Evolutionary conservation across 2,113 vertebrate species (phyloP).

Genomic region (Cavia porcellus): DNA sequence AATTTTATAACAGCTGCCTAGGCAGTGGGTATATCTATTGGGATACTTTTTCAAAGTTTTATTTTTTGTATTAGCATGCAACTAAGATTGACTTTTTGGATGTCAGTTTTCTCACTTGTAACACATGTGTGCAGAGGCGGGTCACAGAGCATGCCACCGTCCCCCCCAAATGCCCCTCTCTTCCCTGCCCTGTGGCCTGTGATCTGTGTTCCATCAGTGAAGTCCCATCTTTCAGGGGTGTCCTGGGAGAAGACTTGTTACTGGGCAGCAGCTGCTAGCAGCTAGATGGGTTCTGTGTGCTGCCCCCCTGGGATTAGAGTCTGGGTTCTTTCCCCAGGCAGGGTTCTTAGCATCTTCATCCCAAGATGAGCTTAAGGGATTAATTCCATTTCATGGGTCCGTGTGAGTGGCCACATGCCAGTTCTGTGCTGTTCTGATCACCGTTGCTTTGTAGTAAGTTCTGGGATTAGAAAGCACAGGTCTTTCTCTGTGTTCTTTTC

Average conservation of each 20-base stretch:
- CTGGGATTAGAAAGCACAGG: background rate
- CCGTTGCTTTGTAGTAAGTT: background rate
- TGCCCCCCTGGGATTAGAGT: background rate
- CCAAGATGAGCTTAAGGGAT: background rate
- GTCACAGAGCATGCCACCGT: background rate
- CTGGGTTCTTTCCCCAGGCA: background rate
- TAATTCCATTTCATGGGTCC: background rate
- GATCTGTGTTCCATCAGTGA: background rate
- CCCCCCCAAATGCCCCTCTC: background rate
- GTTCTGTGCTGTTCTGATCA: background rate
- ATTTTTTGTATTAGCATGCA: background rate
- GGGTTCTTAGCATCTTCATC: background rate
- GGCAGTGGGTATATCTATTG: background rate
- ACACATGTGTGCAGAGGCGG: background rate
- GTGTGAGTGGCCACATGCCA: background rate
- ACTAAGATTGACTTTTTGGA: constrained; percentile 18
- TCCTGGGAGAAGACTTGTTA: background rate
- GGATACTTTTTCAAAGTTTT: constrained; percentile 13
- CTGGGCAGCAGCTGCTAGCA: background rate
- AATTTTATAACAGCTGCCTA: background rate
- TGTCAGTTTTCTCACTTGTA: constrained; percentile 33
- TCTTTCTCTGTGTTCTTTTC: background rate
- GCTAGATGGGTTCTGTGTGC: background rate
- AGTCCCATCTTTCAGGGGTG: background rate
- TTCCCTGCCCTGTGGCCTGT: background rate